Percentiles rank a stretch among this genome's conserved stretches.
phyloP scores from a whole-genome alignment of 53 echinoderm and acorn worm species.

The Arbacia lixula region DNA sequence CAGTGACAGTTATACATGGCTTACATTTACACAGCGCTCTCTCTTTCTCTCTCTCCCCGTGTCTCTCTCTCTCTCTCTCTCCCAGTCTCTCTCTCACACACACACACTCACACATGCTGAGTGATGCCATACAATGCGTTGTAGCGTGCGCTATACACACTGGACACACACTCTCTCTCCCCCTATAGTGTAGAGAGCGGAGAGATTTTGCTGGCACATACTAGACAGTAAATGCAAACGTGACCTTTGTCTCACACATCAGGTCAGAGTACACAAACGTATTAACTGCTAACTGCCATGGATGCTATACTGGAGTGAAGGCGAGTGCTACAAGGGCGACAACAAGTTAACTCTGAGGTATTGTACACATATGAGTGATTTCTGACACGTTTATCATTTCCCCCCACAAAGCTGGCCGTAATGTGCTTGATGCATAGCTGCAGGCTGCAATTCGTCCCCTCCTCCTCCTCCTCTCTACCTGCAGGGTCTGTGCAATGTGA shows the following conservation, averaged over 20 bases:
- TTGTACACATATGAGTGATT: slow-evolving; percentile 62
- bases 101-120: slow-evolving; percentile 31
- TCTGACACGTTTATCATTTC: slow-evolving; percentile 53
- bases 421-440: slow-evolving; percentile 47
- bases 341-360: slow-evolving; percentile 36
- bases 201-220: slow-evolving; percentile 34
- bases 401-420: slow-evolving; percentile 33
- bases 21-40: slow-evolving; percentile 32
- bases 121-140: too few relatives aligned
- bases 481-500: too few relatives aligned
- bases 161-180: slow-evolving; percentile 11
- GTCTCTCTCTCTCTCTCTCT: too few relatives aligned
- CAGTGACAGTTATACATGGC: slow-evolving; percentile 58
- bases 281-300: slow-evolving; percentile 59
- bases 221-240: slow-evolving; percentile 53
- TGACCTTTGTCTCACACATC: slow-evolving; percentile 63
- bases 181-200: slow-evolving; percentile 1
- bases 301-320: slow-evolving; percentile 36
- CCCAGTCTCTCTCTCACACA: too few relatives aligned
- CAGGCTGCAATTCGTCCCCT: slow-evolving; percentile 16
- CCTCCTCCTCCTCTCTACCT: not conserved
- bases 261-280: slow-evolving; percentile 64
- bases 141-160: not conserved
- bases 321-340: slow-evolving; percentile 31
- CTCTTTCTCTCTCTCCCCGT: too few relatives aligned